Percentiles rank a stretch among this genome's conserved stretches.
phyloP scores from a whole-genome alignment of 1,140 invertebrate species.

The Chlorops oryzae region DNA sequence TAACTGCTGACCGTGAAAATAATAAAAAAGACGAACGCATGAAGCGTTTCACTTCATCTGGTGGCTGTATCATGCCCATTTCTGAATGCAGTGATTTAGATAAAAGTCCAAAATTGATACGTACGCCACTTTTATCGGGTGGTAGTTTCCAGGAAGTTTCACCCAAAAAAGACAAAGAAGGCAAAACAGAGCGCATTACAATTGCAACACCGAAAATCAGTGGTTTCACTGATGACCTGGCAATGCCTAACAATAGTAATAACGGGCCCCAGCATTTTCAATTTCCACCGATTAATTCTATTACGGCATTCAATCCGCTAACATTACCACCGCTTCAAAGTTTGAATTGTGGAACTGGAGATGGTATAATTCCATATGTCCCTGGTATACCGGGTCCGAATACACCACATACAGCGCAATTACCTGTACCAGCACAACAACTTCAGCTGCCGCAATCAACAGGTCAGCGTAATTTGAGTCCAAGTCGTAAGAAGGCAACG shows the following conservation, averaged over 20 bases:
- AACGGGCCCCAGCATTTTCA: conserved; percentile 52
- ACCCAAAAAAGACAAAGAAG: conserved; percentile 22
- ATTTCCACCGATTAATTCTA: conserved; percentile 56
- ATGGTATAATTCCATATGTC: conserved; percentile 73
- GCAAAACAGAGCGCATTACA: background rate
- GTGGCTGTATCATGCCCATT: conserved; percentile 42
- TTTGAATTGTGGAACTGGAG: conserved; percentile 59
- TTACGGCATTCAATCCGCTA: conserved; percentile 67
- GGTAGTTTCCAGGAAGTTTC: conserved; percentile 43
- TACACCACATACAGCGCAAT: conserved; percentile 50
- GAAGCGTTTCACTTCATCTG: conserved; percentile 37
- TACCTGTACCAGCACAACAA: conserved; percentile 35
- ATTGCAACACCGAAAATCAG: no score
- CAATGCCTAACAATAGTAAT: no score
- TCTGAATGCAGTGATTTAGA: conserved; percentile 41
- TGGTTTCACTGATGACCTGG: no score
- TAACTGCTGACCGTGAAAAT: background rate
- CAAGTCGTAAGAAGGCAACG: conserved; percentile 31
- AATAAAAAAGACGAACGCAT: conserved; percentile 35
- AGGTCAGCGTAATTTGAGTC: conserved; percentile 21
- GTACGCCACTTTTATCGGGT: conserved; percentile 37
- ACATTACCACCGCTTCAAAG: conserved; percentile 50
- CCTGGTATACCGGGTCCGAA: conserved; percentile 81
- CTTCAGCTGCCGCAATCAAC: conserved; percentile 22
- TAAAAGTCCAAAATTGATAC: conserved; percentile 42